Conservation (phyloP, 2,113 vertebrate species). For the Phycodurus eques region DNA sequence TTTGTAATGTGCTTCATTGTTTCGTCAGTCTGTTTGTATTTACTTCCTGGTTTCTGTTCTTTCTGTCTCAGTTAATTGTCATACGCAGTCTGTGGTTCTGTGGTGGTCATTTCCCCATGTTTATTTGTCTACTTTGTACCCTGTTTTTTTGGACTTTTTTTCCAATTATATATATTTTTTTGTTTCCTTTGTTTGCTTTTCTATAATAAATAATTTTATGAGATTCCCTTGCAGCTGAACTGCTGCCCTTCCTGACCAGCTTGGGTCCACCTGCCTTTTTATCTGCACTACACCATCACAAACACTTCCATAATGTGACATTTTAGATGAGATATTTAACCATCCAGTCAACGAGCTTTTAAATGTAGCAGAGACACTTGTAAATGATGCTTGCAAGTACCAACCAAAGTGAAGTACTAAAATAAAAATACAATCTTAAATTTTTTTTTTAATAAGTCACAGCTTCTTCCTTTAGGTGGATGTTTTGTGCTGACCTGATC, state of each 20-base stretch:
- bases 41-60: not conserved
- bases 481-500: conserved; percentile 40
- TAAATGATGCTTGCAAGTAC: not conserved
- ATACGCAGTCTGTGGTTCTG: not conserved
- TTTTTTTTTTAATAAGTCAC: not conserved
- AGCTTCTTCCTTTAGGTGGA: not conserved
- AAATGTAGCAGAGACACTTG: not conserved
- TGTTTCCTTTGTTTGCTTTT: not conserved
- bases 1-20: not conserved
- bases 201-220: not conserved
- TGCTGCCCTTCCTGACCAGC: not conserved
- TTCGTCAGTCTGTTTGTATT: not conserved
- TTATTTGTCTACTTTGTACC: not conserved
- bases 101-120: not conserved
- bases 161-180: not conserved
- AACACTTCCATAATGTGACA: not conserved
- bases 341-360: not conserved
- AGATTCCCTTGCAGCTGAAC: not conserved
- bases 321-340: not conserved
- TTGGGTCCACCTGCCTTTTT: not conserved
- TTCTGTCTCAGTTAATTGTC: not conserved
- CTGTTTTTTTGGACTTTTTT: not conserved
- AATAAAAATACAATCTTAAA: not conserved
- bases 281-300: not conserved
- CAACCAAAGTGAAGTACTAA: not conserved